A percentile compares a stretch with the other conserved stretches of the same genome.
phyloP scores from a whole-genome alignment of 2,113 vertebrate species.

The Lichenostomus cassidix region DNA sequence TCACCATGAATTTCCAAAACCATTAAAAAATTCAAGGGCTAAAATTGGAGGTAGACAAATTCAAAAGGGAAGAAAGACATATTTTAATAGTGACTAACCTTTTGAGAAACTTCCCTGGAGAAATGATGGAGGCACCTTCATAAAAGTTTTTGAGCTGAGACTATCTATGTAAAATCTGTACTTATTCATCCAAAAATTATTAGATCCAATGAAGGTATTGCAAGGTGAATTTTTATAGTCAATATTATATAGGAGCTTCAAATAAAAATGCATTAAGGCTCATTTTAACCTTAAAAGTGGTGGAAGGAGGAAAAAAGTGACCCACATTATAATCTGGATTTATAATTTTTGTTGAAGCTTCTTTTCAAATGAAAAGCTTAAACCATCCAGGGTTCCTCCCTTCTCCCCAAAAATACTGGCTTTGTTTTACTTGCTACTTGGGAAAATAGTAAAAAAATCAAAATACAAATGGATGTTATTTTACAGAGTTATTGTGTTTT shows the following conservation, averaged over 20 bases:
- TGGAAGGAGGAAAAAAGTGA: neutral
- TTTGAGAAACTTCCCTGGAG: slow-evolving; percentile 27
- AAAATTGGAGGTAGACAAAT: neutral
- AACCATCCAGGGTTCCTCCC: neutral
- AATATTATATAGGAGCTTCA: neutral
- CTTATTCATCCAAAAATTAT: slow-evolving; percentile 41
- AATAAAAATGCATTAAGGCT: slow-evolving; percentile 25
- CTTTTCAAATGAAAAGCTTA: neutral
- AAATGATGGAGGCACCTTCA: neutral
- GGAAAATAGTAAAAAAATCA: neutral
- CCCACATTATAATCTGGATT: neutral
- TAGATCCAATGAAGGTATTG: slow-evolving; percentile 8
- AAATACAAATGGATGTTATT: neutral
- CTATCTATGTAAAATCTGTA: slow-evolving; percentile 22
- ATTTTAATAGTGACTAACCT: slow-evolving; percentile 37
- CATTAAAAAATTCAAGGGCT: slow-evolving; percentile 5
- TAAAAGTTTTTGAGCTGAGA: slow-evolving; percentile 26
- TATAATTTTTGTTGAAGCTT: neutral
- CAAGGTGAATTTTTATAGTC: slow-evolving; percentile 57
- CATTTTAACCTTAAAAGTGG: neutral
- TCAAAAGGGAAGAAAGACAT: neutral
- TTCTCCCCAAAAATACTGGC: neutral
- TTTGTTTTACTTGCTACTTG: neutral
- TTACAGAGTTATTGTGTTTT: neutral
- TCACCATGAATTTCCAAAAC: neutral